Percentiles rank a stretch among this genome's conserved stretches.
Conservation (phyloP, 35 echinoderm and acorn worm species). For the Amphiura filiformis region DNA sequence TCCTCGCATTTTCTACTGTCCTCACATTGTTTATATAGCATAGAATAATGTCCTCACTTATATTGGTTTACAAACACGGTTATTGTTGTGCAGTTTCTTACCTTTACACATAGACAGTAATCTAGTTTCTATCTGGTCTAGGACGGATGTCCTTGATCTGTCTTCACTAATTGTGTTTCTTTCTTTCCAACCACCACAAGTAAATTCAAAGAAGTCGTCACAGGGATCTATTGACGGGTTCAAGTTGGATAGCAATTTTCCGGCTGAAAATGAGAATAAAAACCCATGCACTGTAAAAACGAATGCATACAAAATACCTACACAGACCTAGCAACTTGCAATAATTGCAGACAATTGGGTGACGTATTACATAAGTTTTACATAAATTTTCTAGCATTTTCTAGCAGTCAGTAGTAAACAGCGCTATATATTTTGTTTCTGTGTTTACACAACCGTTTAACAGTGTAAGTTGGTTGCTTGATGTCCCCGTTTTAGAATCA, state of each 20-base stretch:
- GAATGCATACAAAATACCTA: not conserved
- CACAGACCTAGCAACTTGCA: no score
- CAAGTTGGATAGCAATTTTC: constrained; percentile 63
- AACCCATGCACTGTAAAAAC: not conserved
- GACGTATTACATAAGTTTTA: no score
- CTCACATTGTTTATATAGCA: not conserved
- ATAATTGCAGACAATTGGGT: no score
- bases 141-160: constrained; percentile 20
- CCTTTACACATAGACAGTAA: constrained; percentile 62
- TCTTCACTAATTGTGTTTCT: constrained; percentile 76
- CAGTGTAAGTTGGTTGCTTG: no score
- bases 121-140: constrained; percentile 46
- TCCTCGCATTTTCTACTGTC: not conserved
- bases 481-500: no score
- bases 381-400: no score
- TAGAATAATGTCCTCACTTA: no score
- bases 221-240: constrained; percentile 70
- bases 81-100: not conserved
- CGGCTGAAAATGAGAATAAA: constrained; percentile 40
- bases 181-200: constrained; percentile 79
- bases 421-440: no score
- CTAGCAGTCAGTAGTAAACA: no score
- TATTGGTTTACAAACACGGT: no score
- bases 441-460: no score
- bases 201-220: constrained; percentile 81